phyloP scores from a whole-genome alignment of 2,113 vertebrate genomes.

The Cynocephalus volans region DNA sequence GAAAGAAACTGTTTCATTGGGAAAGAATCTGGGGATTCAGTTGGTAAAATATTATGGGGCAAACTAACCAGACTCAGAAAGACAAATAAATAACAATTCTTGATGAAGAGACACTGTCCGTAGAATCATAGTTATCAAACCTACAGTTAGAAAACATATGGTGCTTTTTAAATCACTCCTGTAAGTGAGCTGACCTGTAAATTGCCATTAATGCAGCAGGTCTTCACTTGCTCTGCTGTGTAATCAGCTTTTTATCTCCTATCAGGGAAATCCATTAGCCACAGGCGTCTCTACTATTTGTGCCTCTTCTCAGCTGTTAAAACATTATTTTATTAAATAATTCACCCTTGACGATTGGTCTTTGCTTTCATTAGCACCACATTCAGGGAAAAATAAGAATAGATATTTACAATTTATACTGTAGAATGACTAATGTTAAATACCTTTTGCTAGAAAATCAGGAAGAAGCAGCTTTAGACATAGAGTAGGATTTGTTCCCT shows the following conservation, averaged over 20 bases:
- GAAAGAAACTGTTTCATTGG: constrained; percentile 32
- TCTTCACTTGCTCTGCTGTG: constrained; percentile 60
- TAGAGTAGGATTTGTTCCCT: background rate
- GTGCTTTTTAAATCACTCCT: constrained; percentile 82
- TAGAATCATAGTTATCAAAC: constrained; percentile 74
- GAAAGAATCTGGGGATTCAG: background rate
- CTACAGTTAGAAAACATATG: constrained; percentile 82
- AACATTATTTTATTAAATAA: constrained; percentile 88
- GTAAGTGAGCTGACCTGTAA: constrained; percentile 85
- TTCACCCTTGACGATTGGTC: constrained; percentile 81
- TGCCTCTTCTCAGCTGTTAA: constrained; percentile 83
- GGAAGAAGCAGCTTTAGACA: background rate
- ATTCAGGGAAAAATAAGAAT: constrained; percentile 58
- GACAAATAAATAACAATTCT: constrained; percentile 29
- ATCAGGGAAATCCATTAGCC: constrained; percentile 89
- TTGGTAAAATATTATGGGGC: constrained; percentile 13
- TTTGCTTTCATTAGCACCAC: constrained; percentile 79
- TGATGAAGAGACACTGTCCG: background rate
- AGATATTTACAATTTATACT: constrained; percentile 41
- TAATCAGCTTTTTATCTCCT: constrained; percentile 87
- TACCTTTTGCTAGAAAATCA: background rate
- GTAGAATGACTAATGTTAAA: background rate
- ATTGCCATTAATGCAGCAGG: constrained; percentile 78
- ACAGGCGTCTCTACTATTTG: constrained; percentile 79
- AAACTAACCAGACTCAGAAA: constrained; percentile 30